A percentile compares a stretch with the other conserved stretches of the same genome.
These are phyloP conservation scores for Sphinx pinastri DNA, from an alignment of 2,888 invertebrate genomes.

Conservation along the genomic window DNA sequence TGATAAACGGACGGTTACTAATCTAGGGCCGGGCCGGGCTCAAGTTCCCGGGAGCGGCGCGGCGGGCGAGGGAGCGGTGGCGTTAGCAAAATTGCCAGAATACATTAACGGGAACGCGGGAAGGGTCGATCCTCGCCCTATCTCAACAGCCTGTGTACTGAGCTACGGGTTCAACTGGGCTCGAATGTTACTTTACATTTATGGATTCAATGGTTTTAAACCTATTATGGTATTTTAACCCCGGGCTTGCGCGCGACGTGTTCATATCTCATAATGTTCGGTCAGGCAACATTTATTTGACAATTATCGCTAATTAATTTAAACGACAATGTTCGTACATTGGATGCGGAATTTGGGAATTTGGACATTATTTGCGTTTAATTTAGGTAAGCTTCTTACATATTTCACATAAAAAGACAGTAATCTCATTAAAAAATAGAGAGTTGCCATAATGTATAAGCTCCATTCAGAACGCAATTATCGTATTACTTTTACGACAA, in stretches of 20 bases:
- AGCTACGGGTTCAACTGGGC: constrained; percentile 59
- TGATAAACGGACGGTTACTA: constrained; percentile 68
- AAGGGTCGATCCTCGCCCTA: constrained; percentile 65
- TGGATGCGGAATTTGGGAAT: no score
- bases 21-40: constrained; percentile 65
- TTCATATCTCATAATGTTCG: no score
- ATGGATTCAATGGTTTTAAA: constrained; percentile 5
- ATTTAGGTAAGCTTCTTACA: background rate
- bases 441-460: background rate
- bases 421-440: background rate
- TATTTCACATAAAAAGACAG: background rate
- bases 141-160: constrained; percentile 70
- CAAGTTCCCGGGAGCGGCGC: constrained; percentile 50
- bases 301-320: no score
- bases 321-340: no score
- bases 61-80: constrained; percentile 34
- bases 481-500: background rate
- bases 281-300: no score
- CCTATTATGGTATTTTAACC: background rate
- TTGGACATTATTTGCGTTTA: no score
- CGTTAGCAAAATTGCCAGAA: constrained; percentile 73
- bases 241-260: no score
- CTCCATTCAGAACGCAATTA: background rate
- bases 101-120: constrained; percentile 67
- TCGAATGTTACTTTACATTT: constrained; percentile 35